A percentile compares a stretch with the other conserved stretches of the same genome.
Evolutionary conservation across 2,113 vertebrate genomes (phyloP).

Genomic region (Phyllostomus hastatus): DNA sequence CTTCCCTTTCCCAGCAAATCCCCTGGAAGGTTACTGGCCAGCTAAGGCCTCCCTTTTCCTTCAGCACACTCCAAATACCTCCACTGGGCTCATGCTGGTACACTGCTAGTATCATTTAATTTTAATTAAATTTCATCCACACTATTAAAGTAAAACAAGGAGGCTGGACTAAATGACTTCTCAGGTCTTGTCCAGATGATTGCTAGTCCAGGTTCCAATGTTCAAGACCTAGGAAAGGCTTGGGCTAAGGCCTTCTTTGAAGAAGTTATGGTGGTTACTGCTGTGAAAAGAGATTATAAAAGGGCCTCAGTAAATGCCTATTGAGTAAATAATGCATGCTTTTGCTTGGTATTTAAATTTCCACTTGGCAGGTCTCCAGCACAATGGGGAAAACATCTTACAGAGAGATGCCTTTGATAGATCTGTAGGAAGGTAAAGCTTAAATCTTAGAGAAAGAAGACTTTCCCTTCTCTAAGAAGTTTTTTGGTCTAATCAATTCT

Average conservation of each 20-base stretch:
- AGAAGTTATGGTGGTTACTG: not conserved
- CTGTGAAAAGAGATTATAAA: not conserved
- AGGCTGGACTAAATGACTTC: not conserved
- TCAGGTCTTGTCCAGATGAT: not conserved
- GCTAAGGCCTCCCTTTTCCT: not conserved
- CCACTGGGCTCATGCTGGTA: not conserved
- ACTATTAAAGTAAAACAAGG: not conserved
- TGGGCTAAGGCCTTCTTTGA: not conserved
- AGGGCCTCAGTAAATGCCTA: not conserved
- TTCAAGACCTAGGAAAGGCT: not conserved
- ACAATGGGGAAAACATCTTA: not conserved
- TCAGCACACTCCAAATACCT: not conserved
- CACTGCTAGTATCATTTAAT: not conserved
- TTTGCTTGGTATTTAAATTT: not conserved
- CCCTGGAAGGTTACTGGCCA: not conserved
- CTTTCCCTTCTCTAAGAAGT: not conserved
- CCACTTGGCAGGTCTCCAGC: not conserved
- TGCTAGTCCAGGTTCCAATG: not conserved
- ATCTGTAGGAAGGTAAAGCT: not conserved
- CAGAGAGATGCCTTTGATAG: not conserved
- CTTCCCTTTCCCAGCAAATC: not conserved
- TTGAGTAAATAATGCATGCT: not conserved
- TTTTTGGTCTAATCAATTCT: not conserved
- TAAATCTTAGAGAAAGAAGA: not conserved
- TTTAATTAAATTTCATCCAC: not conserved